Evolutionary conservation across 1,140 invertebrate genomes (phyloP).

Genomic region (Scaptomyza montana): DNA sequence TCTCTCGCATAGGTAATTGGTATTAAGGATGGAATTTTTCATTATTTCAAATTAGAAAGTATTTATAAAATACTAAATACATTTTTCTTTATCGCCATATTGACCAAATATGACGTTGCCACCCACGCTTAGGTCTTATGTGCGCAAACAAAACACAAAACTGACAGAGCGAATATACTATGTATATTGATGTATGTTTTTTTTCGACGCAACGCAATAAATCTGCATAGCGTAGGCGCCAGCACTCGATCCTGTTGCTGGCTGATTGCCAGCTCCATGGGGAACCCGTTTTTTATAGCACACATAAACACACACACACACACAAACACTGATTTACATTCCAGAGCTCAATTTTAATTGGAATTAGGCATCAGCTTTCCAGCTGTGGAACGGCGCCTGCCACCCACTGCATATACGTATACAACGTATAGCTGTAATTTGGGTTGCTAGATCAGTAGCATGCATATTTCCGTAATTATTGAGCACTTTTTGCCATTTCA

Average conservation of each 20-base stretch:
- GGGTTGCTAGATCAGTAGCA: conserved; percentile 15
- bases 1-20: no score
- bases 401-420: conserved; percentile 20
- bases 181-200: conserved; percentile 1
- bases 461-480: conserved; percentile 43
- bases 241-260: conserved; percentile 1
- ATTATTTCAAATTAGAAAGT: no score
- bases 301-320: background rate
- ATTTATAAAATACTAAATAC: no score
- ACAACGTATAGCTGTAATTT: background rate
- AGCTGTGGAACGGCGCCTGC: conserved; percentile 38
- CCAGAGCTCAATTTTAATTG: background rate
- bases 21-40: no score
- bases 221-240: conserved; percentile 46
- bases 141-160: conserved; percentile 33
- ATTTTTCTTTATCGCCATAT: conserved; percentile 7
- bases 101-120: conserved; percentile 23
- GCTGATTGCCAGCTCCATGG: conserved; percentile 20
- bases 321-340: conserved; percentile 1
- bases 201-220: conserved; percentile 37
- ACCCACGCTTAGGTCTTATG: conserved; percentile 10
- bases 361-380: conserved; percentile 10
- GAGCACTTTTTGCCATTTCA: conserved; percentile 52
- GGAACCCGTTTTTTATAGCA: conserved; percentile 14
- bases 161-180: conserved; percentile 27